Conservation (phyloP, 2,797 vertebrate species). For the Lagodon rhomboides region DNA sequence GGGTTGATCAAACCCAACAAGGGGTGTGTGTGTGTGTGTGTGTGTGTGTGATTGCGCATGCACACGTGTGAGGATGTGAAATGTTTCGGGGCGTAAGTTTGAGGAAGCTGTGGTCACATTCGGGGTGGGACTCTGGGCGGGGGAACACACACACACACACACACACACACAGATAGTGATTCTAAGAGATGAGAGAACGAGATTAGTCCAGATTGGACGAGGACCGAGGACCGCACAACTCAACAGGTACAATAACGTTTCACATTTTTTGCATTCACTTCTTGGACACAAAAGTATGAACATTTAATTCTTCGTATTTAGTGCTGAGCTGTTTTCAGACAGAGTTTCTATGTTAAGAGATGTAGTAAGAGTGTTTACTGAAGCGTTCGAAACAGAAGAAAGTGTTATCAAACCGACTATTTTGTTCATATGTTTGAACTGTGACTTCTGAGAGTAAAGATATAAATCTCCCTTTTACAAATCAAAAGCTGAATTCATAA, state of each 20-base stretch:
- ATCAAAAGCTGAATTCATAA: neutral
- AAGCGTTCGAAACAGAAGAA: no score
- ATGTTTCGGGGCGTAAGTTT: slow-evolving; percentile 38
- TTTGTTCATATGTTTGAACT: neutral
- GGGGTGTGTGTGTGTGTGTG: neutral
- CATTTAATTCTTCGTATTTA: neutral
- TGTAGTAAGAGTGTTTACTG: neutral
- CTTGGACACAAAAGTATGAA: neutral
- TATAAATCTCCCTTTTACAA: neutral
- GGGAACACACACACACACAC: slow-evolving; percentile 2
- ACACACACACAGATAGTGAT: neutral
- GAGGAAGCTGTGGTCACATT: slow-evolving; percentile 73
- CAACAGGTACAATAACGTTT: slow-evolving; percentile 54
- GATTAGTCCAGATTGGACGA: neutral
- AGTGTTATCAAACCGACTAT: neutral
- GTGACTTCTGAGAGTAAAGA: neutral
- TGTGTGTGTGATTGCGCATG: neutral
- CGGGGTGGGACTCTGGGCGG: slow-evolving; percentile 10
- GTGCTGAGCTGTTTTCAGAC: neutral
- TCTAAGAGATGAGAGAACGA: neutral
- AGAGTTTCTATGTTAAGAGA: neutral
- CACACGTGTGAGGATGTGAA: neutral
- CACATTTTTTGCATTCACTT: neutral
- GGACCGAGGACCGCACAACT: neutral
- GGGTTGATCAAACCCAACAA: slow-evolving; percentile 10